Conservation (phyloP, 2,797 vertebrate genomes). For the Fundulus diaphanus region DNA sequence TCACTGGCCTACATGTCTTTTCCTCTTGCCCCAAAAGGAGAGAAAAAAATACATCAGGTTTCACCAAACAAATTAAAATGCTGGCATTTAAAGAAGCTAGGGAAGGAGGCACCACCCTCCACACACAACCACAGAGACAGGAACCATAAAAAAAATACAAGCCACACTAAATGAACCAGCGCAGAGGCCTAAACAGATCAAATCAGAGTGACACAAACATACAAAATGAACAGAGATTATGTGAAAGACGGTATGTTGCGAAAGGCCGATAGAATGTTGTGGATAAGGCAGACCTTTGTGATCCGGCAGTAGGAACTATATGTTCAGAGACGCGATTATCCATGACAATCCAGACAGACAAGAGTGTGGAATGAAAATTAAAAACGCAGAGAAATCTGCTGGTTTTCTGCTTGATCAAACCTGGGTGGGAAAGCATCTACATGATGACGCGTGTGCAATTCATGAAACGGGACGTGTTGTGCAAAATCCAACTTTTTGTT, state of each 20-base stretch:
- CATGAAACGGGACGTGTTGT: too few relatives aligned
- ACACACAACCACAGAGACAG: background rate
- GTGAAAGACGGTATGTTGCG: conserved; percentile 10
- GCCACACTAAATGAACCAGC: background rate
- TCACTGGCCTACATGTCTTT: background rate
- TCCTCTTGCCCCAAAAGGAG: conserved; percentile 9
- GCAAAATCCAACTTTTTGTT: too few relatives aligned
- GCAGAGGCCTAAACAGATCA: background rate
- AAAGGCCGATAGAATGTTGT: conserved; percentile 24
- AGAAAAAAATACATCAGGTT: conserved; percentile 12
- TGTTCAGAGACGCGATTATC: background rate
- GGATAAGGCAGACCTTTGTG: conserved; percentile 2
- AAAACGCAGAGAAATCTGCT: background rate
- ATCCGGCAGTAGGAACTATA: conserved; percentile 9
- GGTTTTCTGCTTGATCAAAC: too few relatives aligned
- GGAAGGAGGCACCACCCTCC: conserved; percentile 42
- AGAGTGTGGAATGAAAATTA: background rate
- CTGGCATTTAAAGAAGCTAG: conserved; percentile 55
- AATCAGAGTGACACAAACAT: conserved; percentile 20
- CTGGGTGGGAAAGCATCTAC: too few relatives aligned
- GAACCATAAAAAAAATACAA: background rate
- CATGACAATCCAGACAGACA: background rate
- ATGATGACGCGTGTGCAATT: too few relatives aligned
- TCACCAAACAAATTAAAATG: conserved; percentile 44
- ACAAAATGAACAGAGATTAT: conserved; percentile 7